These are phyloP conservation scores for Aulostomus chinensis DNA, from an alignment of 2,797 vertebrate genomes.

Conservation along the genomic window DNA sequence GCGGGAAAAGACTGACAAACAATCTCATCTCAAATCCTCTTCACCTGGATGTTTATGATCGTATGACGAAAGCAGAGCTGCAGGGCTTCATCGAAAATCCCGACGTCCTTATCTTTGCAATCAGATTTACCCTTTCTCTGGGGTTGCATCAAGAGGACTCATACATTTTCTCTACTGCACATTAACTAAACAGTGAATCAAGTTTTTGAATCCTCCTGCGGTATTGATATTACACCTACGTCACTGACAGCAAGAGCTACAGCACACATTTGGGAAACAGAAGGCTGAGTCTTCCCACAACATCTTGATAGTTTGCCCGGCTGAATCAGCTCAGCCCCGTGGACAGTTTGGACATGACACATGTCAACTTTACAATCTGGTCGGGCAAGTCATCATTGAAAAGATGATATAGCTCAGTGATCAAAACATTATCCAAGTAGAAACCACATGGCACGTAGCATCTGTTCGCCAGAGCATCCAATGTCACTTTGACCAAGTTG, in stretches of 20 bases:
- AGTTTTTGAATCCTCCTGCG: background rate
- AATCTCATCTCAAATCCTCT: constrained; percentile 9
- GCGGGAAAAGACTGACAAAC: constrained; percentile 24
- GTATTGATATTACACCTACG: background rate
- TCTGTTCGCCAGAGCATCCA: constrained; percentile 25
- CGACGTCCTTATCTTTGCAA: background rate
- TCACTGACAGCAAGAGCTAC: constrained; percentile 23
- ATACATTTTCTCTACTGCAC: background rate
- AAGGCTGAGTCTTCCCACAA: constrained; percentile 21
- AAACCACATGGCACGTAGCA: constrained; percentile 36
- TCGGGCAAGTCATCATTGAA: constrained; percentile 26
- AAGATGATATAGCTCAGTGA: constrained; percentile 31
- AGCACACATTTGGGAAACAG: constrained; percentile 24
- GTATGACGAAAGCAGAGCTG: constrained; percentile 14
- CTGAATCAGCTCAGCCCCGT: constrained; percentile 45
- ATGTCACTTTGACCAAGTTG: constrained; percentile 6
- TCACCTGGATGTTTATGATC: constrained; percentile 9
- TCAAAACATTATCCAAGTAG: constrained; percentile 24
- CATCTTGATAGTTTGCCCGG: constrained; percentile 7
- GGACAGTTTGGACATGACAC: constrained; percentile 38
- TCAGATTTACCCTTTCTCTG: background rate
- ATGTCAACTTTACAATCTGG: constrained; percentile 49
- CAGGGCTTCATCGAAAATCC: background rate
- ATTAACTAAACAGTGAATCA: background rate
- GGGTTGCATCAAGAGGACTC: background rate